Evolutionary conservation across 2,113 vertebrate genomes (phyloP).

Genomic region (Sminthopsis crassicaudata): DNA sequence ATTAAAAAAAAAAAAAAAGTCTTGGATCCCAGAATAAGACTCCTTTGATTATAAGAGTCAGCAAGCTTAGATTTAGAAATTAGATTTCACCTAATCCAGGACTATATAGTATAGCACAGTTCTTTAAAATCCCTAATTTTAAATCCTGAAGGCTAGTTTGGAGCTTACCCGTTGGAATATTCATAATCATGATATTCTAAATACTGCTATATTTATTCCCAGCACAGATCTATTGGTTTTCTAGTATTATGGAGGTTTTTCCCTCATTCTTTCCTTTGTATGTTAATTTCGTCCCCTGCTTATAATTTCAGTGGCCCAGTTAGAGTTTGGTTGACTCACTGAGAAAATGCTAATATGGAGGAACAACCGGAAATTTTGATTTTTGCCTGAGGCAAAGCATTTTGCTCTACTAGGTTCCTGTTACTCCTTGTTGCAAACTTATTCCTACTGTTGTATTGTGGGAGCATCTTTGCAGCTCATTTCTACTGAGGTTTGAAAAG

Average conservation of each 20-base stretch:
- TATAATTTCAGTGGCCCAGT: slow-evolving; percentile 1
- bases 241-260: not conserved
- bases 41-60: not conserved
- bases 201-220: slow-evolving; percentile 19
- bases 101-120: not conserved
- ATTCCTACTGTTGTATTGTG: not conserved
- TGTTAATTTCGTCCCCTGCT: slow-evolving; percentile 4
- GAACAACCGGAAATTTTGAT: slow-evolving; percentile 23
- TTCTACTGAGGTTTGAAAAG: slow-evolving; percentile 27
- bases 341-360: slow-evolving; percentile 28
- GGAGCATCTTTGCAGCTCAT: not conserved
- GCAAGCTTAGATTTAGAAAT: not conserved
- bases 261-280: not conserved
- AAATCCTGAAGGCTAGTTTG: not conserved
- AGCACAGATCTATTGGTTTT: not conserved
- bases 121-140: not conserved
- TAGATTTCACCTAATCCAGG: not conserved
- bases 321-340: slow-evolving; percentile 33
- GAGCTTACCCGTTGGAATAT: slow-evolving; percentile 11
- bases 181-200: slow-evolving; percentile 4
- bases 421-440: not conserved
- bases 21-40: not conserved
- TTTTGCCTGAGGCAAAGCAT: not conserved
- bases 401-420: not conserved
- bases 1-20: not conserved